A percentile compares a stretch with the other conserved stretches of the same genome.
Evolutionary conservation across 2,888 invertebrate species (phyloP).

Genomic region (Lasioglossum figueresi): DNA sequence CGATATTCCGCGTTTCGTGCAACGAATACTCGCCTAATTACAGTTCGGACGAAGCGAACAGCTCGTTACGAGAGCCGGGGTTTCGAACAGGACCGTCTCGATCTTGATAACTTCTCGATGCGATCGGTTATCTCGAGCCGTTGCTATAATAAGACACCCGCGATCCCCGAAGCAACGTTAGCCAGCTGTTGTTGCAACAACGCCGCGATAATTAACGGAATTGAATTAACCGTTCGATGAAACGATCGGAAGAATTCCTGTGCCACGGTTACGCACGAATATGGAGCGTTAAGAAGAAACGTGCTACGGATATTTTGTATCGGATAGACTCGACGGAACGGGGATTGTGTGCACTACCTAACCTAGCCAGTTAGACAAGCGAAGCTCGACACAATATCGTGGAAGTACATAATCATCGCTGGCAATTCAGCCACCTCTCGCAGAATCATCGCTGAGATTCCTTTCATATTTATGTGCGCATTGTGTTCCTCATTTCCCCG

Average conservation of each 20-base stretch:
- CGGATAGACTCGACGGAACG: not conserved
- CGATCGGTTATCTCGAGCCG: conserved; percentile 30
- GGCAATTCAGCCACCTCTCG: not conserved
- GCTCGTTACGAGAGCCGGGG: conserved; percentile 12
- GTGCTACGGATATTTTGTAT: not conserved
- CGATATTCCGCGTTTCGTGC: conserved; percentile 22
- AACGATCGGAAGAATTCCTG: conserved; percentile 3
- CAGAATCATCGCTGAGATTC: not conserved
- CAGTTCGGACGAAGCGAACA: conserved; percentile 19
- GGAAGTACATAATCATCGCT: not conserved
- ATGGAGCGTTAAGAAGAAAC: not conserved
- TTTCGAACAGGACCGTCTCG: conserved; percentile 14
- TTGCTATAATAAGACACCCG: conserved; percentile 20
- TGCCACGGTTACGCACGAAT: not conserved
- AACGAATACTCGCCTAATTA: conserved; percentile 41
- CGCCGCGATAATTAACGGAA: conserved; percentile 37
- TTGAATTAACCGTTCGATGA: conserved; percentile 38
- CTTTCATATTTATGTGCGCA: not conserved
- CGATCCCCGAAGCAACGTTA: conserved; percentile 10
- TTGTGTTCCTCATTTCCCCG: not conserved
- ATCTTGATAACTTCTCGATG: conserved; percentile 32
- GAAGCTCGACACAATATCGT: not conserved
- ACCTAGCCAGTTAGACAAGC: not conserved
- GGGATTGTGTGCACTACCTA: not conserved
- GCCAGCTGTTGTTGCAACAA: conserved; percentile 17